phyloP scores from a whole-genome alignment of 2,113 vertebrate species.

The Geococcyx californianus region DNA sequence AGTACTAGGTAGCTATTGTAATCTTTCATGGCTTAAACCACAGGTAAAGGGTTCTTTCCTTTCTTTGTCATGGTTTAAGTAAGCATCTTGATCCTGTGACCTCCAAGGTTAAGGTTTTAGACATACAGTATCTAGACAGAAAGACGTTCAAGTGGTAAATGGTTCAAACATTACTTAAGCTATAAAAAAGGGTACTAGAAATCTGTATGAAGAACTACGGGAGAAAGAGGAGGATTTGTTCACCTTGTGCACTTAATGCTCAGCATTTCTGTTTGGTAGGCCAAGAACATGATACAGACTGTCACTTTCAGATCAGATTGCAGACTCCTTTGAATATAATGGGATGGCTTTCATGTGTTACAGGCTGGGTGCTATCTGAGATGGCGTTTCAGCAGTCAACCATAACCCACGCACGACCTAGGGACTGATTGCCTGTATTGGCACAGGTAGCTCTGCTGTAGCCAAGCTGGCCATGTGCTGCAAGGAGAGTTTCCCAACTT shows the following conservation, averaged over 20 bases:
- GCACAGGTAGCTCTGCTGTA: neutral
- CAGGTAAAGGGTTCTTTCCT: constrained; percentile 39
- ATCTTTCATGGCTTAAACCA: constrained; percentile 40
- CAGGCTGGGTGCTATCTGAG: neutral
- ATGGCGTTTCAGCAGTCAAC: constrained; percentile 9
- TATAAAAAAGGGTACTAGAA: constrained; percentile 18
- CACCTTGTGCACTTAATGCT: neutral
- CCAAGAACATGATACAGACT: neutral
- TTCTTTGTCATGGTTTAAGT: constrained; percentile 25
- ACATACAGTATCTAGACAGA: neutral
- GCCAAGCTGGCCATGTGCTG: neutral
- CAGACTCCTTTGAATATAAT: neutral
- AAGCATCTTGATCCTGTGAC: constrained; percentile 50
- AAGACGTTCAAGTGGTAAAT: constrained; percentile 4
- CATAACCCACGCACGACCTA: neutral
- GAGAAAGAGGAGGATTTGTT: constrained; percentile 21
- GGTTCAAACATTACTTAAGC: constrained; percentile 27
- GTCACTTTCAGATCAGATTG: neutral
- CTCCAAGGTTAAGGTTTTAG: constrained; percentile 33
- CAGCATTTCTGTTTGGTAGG: constrained; percentile 25
- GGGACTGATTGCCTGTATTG: neutral
- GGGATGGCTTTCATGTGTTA: neutral
- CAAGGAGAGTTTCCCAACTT: neutral
- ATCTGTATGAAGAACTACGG: neutral
- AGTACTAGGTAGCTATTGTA: constrained; percentile 66